Evolutionary conservation across 2,797 vertebrate genomes (phyloP), one percentile per base, ranked within the genome.

Genomic region (Cottoperca gobio): DNA sequence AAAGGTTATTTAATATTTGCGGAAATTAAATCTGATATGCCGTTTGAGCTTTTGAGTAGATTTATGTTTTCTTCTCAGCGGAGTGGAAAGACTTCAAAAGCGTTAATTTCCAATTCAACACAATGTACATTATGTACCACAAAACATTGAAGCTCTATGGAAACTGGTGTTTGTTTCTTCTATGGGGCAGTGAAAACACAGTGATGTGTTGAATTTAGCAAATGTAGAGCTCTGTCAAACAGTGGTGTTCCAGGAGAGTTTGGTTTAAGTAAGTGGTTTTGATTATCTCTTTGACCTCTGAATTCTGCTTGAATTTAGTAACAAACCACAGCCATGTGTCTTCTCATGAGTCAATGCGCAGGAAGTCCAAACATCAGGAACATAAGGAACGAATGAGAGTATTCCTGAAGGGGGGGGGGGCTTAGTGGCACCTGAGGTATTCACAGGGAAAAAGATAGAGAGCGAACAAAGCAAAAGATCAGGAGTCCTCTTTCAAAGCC

Each of bases 381-480:
- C 88, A 88, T 85, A 61, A 88, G 85, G 82, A 87, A 87, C 2
- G 21, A 83, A 89, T 90, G 79, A 77, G 70, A 45, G 60, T 43
- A 40, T 82, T 74, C 42, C 58, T 72, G 40, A 81, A 46, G 23
- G 16, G 28, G 58, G 31, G 53, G 19, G 23, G 58, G 49, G 23
- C 40, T 71, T 62, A 53, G 59, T 21, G 83, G 71, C 85, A 89
- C 78, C 87, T 83, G 87, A 81, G 74, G 62, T 84, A 78, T 84
- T 89, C 46, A 69, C 37, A 2, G 48, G 69, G 81, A 87, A 72
- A 81, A 50, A 81, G 77, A 70, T 57, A 77, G 62, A 78, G 57
- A 65, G 72, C 1, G 21, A 70, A 67, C 66, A 49, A 50, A 57
- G 65, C 53, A 64, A 80, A 73, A 66, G 81, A 78, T 82, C 59